Evolutionary conservation across 1,140 invertebrate genomes (phyloP), one percentile per base, ranked within the genome.

Genomic region (Ladona fulva): DNA sequence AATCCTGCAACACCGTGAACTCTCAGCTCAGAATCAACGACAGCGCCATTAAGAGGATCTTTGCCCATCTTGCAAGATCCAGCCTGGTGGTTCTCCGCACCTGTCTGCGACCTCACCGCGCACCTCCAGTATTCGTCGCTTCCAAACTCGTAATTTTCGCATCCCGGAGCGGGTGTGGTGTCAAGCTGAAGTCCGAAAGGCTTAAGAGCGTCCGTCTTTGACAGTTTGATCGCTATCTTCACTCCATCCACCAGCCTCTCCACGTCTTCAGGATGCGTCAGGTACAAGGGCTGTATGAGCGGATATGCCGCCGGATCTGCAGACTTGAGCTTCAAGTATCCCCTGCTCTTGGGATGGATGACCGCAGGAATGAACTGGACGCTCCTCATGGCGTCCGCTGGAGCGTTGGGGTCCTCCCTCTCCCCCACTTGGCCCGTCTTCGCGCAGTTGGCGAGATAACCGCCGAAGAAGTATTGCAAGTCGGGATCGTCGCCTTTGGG

Each of bases 61-160:
- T 90, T 89, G 0, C 93, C 93, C 93, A 95, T 95, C 84, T 89
- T 92, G 83, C 92, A 94, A 10, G 92, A 92, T 6, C 93, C 93
- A 0, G 92, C 92, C 83, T 95, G 94, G 85, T 96, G 94, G 82
- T 95, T 95, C 84, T 95, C 92, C 0, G 93, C 91, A 0, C 90
- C 91, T 0, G 94, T 95, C 29, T 91, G 89, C 81, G 90, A 88
- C 76, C 90, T 86, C 0, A 93, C 88, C 0, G 93, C 92, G 80
- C 94, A 95, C 82, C 91, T 89, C 92, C 94, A 94, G 83, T 94
- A 95, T 0, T 89, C 89, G 82, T 95, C 93, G 77, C 90, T 91
- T 0, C 91, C 92, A 75, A 93, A 93, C 66, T 88, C 88, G 5
- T 91, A 85, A 74, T 90, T 87, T 81, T 93, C 90, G 81, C 94